Evolutionary conservation across 2,113 vertebrate genomes (phyloP), one percentile per base, ranked within the genome.

Genomic region (Pomatorhinus ruficollis): DNA sequence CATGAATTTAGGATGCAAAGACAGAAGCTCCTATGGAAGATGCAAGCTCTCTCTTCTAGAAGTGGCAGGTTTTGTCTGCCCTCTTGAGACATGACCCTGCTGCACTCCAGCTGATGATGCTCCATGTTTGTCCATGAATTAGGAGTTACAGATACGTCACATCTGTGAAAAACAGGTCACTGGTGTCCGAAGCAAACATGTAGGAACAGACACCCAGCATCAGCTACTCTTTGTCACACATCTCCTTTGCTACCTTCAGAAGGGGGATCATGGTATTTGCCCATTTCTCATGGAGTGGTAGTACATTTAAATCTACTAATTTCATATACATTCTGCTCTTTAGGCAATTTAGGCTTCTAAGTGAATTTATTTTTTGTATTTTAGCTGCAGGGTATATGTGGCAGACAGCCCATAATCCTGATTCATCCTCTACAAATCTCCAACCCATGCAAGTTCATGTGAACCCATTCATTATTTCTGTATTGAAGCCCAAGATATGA

Each of bases 391-490:
- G 85, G 54, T 68, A 42, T 61, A 40, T 16, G 70, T 72, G 71
- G 70, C 93, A 96, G 81, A 72, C 63, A 94, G 81, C 75, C 63
- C 89, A 45, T 74, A 88, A 89, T 81, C 63, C 82, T 57, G 54
- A 95, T 50, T 96, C 82, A 93, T 87, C 78, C 59, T 54, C 71
- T 52, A 49, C 78, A 88, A 77, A 93, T 63, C 87, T 80, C 78
- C 78, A 91, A 69, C 35, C 50, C 70, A 19, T 64, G 53, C 44
- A 65, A 76, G 70, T 60, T 89, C 30, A 20, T 69, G 50, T 54
- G 75, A 83, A 90, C 61, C 54, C 71, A 74, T 33, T 95, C 63
- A 91, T 90, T 95, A 85, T 74, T 85, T 93, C 87, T 44, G 1
- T 33, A 83, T 65, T 87, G 90, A 93, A 95, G 21, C 37, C 33